Conservation (phyloP, 2,113 vertebrate genomes). For the Xyrauchen texanus region DNA sequence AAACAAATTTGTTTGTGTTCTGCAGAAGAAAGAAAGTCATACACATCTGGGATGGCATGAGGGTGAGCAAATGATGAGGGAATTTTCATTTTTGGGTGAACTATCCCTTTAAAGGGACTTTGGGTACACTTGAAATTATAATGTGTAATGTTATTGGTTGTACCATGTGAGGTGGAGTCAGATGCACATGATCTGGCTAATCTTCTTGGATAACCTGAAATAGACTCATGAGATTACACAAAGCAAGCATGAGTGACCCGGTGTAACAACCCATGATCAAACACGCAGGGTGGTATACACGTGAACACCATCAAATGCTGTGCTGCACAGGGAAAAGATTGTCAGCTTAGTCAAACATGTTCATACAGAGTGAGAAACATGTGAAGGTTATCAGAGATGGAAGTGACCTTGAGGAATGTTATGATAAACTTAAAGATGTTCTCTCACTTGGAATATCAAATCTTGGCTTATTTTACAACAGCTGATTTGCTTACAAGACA, state of each 20-base stretch:
- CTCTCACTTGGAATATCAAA: not conserved
- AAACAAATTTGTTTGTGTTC: no score
- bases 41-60: no score
- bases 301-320: conserved; percentile 25
- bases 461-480: not conserved
- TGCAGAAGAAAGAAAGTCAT: no score
- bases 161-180: conserved; percentile 35
- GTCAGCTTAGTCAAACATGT: not conserved
- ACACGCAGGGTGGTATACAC: conserved; percentile 40
- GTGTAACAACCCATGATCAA: conserved; percentile 33
- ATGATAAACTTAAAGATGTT: not conserved
- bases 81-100: no score
- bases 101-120: no score
- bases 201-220: conserved; percentile 57
- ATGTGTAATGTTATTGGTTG: conserved; percentile 29
- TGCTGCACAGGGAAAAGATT: not conserved
- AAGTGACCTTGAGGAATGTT: not conserved
- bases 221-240: conserved; percentile 64
- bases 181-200: conserved; percentile 43
- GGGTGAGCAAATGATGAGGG: no score
- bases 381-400: not conserved
- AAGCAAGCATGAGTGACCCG: conserved; percentile 13
- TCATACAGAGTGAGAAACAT: conserved; percentile 39
- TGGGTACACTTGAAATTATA: not conserved
- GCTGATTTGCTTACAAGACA: not conserved